Evolutionary conservation across 2,888 invertebrate species (phyloP).

Genomic region (Diaphora mendica): DNA sequence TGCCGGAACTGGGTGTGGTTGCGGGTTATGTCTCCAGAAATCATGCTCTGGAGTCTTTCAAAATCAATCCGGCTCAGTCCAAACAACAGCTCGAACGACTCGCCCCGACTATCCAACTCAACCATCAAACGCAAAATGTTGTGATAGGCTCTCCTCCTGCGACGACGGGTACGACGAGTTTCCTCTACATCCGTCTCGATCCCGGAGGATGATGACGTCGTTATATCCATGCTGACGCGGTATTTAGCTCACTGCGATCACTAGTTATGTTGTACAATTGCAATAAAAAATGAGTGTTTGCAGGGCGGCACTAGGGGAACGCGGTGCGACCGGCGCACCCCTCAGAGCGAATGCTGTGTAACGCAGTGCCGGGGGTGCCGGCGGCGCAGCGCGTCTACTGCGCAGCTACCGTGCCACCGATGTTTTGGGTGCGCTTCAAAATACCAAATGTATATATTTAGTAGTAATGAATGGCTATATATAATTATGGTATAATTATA

Average conservation of each 20-base stretch:
- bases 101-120: not conserved
- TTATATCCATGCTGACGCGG: not conserved
- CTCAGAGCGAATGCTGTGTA: not conserved
- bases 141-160: not conserved
- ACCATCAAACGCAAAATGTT: not conserved
- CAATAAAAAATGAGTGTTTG: not conserved
- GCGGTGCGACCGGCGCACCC: not conserved
- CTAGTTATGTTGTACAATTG: not conserved
- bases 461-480: too few species aligned
- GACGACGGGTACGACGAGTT: not conserved
- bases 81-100: not conserved
- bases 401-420: not conserved
- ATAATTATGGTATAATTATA: too few species aligned
- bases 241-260: not conserved
- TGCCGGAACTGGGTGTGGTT: not conserved
- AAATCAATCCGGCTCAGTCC: not conserved
- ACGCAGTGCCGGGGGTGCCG: not conserved
- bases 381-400: not conserved
- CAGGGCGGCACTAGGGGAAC: not conserved
- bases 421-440: not conserved
- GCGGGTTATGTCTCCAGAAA: not conserved
- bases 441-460: not conserved
- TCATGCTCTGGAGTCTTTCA: not conserved
- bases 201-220: not conserved
- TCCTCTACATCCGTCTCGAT: conserved; percentile 3